These are phyloP conservation scores for Dysmachus trigonus DNA, from an alignment of 2,888 invertebrate genomes.

Conservation along the genomic window DNA sequence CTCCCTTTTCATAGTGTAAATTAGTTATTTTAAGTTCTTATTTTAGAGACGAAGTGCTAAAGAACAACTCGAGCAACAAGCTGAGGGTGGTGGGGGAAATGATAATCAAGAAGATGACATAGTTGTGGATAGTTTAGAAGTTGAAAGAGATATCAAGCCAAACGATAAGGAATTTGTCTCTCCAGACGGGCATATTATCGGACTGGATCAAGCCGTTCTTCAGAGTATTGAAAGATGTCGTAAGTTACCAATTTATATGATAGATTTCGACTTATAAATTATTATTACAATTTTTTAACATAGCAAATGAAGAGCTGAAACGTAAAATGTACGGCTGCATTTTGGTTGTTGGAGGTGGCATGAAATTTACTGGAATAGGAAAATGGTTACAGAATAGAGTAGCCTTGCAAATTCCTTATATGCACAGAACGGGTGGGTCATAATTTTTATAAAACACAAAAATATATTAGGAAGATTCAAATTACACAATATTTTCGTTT, in stretches of 20 bases:
- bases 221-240: slow-evolving; percentile 91
- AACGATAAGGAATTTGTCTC: slow-evolving; percentile 75
- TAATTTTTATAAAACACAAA: not conserved
- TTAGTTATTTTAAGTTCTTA: not conserved
- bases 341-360: slow-evolving; percentile 89
- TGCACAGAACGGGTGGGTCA: slow-evolving; percentile 72
- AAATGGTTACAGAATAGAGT: slow-evolving; percentile 90
- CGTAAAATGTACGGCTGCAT: slow-evolving; percentile 94
- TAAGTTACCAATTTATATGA: slow-evolving; percentile 60
- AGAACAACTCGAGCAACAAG: slow-evolving; percentile 65
- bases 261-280: slow-evolving; percentile 17
- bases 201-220: slow-evolving; percentile 89
- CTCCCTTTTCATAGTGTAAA: slow-evolving; percentile 57
- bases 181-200: slow-evolving; percentile 81
- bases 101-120: slow-evolving; percentile 75
- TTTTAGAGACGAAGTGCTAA: slow-evolving; percentile 67
- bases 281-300: slow-evolving; percentile 47
- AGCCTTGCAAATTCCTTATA: slow-evolving; percentile 82
- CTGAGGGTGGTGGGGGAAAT: slow-evolving; percentile 63
- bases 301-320: slow-evolving; percentile 85
- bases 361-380: slow-evolving; percentile 84
- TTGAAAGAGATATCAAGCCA: slow-evolving; percentile 62
- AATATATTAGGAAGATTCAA: not conserved
- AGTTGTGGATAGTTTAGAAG: slow-evolving; percentile 73
- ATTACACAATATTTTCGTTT: slow-evolving; percentile 45